phyloP scores from a whole-genome alignment of 35 echinoderm and acorn worm genomes.

The Patiria miniata region DNA sequence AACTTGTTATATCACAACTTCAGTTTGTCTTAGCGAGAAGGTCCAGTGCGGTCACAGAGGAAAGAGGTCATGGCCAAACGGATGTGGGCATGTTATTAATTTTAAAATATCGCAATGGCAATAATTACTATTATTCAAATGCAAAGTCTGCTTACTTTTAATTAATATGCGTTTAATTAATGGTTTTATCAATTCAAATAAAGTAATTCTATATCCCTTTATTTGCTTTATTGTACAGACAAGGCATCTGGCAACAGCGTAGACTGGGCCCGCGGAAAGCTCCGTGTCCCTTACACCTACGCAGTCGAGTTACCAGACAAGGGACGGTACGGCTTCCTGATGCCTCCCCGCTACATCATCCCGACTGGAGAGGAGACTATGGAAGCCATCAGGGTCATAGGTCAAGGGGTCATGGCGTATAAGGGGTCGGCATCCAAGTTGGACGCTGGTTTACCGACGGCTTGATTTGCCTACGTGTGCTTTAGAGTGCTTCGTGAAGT shows the following conservation, averaged over 20 bases:
- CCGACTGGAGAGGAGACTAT: constrained; percentile 9
- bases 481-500: neutral
- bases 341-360: constrained; percentile 2
- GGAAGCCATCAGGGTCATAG: constrained; percentile 28
- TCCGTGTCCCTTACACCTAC: constrained; percentile 34
- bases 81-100: no score
- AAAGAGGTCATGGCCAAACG: no score
- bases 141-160: no score
- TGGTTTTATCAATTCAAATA: no score
- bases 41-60: no score
- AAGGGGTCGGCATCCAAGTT: neutral
- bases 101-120: no score
- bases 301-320: constrained; percentile 43
- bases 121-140: no score
- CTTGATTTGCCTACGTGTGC: constrained; percentile 20
- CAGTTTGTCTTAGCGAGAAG: no score
- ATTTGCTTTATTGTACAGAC: constrained; percentile 15
- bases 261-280: constrained; percentile 31
- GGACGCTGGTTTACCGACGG: neutral
- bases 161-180: no score
- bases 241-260: constrained; percentile 26
- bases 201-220: neutral
- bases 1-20: no score
- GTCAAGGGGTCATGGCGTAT: neutral
- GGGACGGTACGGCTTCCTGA: constrained; percentile 32